Conservation (phyloP, 2,797 vertebrate species). For the Sciaenops ocellatus region DNA sequence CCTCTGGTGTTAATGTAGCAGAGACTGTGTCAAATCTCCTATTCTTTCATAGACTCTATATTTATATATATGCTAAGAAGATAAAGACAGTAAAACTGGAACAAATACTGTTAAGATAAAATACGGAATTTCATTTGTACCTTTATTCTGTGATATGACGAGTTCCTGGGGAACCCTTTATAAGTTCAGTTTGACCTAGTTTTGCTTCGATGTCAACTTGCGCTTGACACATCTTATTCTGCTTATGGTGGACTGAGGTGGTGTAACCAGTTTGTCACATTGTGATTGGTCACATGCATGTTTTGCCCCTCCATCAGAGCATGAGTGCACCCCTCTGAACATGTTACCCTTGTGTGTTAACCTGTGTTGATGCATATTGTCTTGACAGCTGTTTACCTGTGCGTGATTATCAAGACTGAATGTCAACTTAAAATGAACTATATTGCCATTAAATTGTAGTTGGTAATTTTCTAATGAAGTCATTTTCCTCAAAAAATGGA, state of each 20-base stretch:
- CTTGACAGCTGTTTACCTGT: constrained; percentile 70
- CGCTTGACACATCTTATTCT: constrained; percentile 52
- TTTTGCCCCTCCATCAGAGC: constrained; percentile 69
- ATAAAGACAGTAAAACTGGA: neutral
- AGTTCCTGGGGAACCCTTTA: neutral
- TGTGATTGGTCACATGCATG: constrained; percentile 75
- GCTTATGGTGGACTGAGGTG: constrained; percentile 33
- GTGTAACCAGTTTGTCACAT: constrained; percentile 39
- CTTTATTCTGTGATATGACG: neutral
- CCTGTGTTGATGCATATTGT: constrained; percentile 27
- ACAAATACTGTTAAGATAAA: neutral
- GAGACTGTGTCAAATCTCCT: constrained; percentile 23
- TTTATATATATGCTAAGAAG: no score
- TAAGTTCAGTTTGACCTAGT: constrained; percentile 27
- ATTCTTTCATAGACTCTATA: neutral
- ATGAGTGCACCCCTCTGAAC: constrained; percentile 67
- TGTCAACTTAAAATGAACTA: neutral
- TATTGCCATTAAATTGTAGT: neutral
- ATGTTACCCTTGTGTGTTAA: constrained; percentile 33
- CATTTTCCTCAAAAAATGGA: neutral
- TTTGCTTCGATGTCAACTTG: constrained; percentile 31
- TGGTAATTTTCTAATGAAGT: neutral
- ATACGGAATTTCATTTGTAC: neutral
- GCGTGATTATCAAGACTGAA: neutral
- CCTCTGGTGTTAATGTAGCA: constrained; percentile 40